Percentiles rank a stretch among this genome's conserved stretches.
Evolutionary conservation across 2,888 invertebrate genomes (phyloP).

Genomic region (Leucophora obtusa): DNA sequence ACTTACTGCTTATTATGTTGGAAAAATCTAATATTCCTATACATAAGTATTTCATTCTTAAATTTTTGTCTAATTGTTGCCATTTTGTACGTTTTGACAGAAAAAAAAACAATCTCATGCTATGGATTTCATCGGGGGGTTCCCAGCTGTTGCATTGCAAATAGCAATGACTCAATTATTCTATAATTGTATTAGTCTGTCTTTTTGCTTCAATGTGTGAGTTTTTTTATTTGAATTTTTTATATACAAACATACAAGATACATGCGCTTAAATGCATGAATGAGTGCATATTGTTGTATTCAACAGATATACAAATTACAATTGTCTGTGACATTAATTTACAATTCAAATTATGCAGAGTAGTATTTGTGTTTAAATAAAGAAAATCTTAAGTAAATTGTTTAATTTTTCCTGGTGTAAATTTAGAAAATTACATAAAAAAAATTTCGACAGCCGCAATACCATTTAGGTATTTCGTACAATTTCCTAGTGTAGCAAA

Average conservation of each 20-base stretch:
- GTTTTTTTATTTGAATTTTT: background rate
- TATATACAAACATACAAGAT: background rate
- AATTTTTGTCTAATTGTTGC: too few relatives aligned
- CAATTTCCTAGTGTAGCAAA: too few relatives aligned
- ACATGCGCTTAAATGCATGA: background rate
- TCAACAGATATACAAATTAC: constrained; percentile 32
- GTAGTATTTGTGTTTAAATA: background rate
- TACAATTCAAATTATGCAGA: constrained; percentile 29
- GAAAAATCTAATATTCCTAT: too few relatives aligned
- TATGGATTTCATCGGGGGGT: background rate
- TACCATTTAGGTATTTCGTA: too few relatives aligned
- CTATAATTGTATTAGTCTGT: constrained; percentile 6
- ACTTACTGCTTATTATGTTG: too few relatives aligned
- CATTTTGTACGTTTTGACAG: background rate
- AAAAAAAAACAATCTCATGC: background rate
- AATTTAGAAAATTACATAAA: background rate
- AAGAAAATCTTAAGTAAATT: background rate
- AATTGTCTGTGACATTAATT: constrained; percentile 45
- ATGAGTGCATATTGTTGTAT: background rate
- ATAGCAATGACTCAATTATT: constrained; percentile 5
- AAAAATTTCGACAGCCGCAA: background rate
- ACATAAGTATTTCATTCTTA: too few relatives aligned
- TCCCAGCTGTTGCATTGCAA: constrained; percentile 10
- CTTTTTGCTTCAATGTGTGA: background rate
- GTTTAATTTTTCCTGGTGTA: background rate